A percentile compares a stretch with the other conserved stretches of the same genome.
Evolutionary conservation across 2,113 vertebrate genomes (phyloP).

Genomic region (Cololabis saira): DNA sequence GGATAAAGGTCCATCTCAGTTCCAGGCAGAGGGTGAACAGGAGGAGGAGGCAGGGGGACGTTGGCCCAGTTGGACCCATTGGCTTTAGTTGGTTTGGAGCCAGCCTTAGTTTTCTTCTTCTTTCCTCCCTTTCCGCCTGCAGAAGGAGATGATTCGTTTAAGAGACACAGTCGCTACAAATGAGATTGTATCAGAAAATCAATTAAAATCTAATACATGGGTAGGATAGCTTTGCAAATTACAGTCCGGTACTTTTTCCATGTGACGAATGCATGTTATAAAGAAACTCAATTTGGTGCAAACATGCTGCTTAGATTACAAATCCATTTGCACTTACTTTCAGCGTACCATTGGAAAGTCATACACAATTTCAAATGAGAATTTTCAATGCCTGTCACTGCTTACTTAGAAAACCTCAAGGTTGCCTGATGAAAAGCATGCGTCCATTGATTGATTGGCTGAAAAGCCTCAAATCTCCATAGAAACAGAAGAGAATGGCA

Average conservation of each 20-base stretch:
- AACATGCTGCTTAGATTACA: slow-evolving; percentile 43
- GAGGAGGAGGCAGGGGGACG: slow-evolving; percentile 94
- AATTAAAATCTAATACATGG: slow-evolving; percentile 43
- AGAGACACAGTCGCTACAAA: slow-evolving; percentile 17
- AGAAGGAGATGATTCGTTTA: slow-evolving; percentile 41
- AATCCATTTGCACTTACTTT: slow-evolving; percentile 49
- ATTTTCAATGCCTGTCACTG: slow-evolving; percentile 58
- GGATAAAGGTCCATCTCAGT: slow-evolving; percentile 95
- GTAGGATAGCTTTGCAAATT: slow-evolving; percentile 28
- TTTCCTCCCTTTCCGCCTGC: slow-evolving; percentile 98
- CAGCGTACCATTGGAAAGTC: slow-evolving; percentile 46
- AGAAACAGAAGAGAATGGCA: slow-evolving; percentile 73
- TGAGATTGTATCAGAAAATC: slow-evolving; percentile 29
- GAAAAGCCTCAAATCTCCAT: slow-evolving; percentile 77
- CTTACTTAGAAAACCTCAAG: slow-evolving; percentile 71
- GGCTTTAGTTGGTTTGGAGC: slow-evolving; percentile 89
- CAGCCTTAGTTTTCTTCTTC: slow-evolving; percentile 97
- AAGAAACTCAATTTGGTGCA: slow-evolving; percentile 46
- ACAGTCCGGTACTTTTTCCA: slow-evolving; percentile 31
- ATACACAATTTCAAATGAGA: slow-evolving; percentile 51
- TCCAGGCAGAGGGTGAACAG: slow-evolving; percentile 94
- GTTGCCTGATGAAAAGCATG: slow-evolving; percentile 74
- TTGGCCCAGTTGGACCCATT: slow-evolving; percentile 96
- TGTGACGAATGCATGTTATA: slow-evolving; percentile 40
- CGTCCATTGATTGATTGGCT: slow-evolving; percentile 73